phyloP scores from a whole-genome alignment of 2,113 vertebrate species.

The Garra rufa region DNA sequence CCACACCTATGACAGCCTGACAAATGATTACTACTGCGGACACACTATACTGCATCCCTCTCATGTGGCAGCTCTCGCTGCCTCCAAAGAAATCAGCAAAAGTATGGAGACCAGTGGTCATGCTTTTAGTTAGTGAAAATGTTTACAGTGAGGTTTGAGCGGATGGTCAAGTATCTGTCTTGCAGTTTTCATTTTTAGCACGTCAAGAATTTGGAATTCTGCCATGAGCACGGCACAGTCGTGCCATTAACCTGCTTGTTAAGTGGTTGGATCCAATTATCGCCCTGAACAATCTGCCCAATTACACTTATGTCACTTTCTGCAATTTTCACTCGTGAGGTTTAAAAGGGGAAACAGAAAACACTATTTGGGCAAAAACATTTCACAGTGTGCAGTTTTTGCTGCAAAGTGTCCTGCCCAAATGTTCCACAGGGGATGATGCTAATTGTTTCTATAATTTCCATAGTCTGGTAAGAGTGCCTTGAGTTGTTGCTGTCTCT shows the following conservation, averaged over 20 bases:
- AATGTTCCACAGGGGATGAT: neutral
- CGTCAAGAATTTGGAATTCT: neutral
- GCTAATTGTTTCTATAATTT: conserved; percentile 33
- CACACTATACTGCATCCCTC: conserved; percentile 23
- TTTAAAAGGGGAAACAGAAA: conserved; percentile 32
- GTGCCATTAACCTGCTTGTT: conserved; percentile 26
- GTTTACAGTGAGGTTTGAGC: neutral
- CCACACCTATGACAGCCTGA: conserved; percentile 43
- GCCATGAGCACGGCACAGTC: neutral
- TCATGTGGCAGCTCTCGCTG: neutral
- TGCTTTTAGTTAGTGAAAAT: neutral
- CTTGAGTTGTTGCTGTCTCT: neutral
- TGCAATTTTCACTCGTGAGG: conserved; percentile 20
- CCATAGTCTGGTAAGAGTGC: neutral
- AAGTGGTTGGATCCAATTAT: conserved; percentile 33
- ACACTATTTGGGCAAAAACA: conserved; percentile 13
- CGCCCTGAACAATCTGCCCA: conserved; percentile 34
- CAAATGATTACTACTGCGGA: conserved; percentile 40
- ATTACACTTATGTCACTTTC: conserved; percentile 19
- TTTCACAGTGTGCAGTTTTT: neutral
- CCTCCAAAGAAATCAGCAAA: neutral
- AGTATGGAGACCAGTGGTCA: neutral
- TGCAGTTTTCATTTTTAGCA: neutral
- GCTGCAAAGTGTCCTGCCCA: neutral
- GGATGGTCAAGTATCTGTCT: neutral